phyloP scores from a whole-genome alignment of 2,888 invertebrate species.

The Caenorhabditis uteleia region DNA sequence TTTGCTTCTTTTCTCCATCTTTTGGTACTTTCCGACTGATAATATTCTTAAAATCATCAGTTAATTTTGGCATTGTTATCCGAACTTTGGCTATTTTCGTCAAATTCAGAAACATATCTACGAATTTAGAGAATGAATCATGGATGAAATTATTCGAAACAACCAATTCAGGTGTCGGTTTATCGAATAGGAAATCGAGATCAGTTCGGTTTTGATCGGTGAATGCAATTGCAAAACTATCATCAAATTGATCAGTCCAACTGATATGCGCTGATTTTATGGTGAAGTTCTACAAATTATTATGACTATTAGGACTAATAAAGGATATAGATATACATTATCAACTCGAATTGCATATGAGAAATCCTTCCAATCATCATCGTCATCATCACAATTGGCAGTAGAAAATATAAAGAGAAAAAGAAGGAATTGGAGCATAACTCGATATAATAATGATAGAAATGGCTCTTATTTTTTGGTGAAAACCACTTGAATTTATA shows the following conservation, averaged over 20 bases:
- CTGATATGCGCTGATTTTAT: slow-evolving; percentile 24
- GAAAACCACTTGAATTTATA: too few relatives aligned
- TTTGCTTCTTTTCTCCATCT: slow-evolving; percentile 10
- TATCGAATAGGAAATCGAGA: slow-evolving; percentile 11
- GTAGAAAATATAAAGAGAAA: not conserved
- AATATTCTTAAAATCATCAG: not conserved
- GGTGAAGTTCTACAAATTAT: slow-evolving; percentile 22
- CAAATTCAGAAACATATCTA: slow-evolving; percentile 20
- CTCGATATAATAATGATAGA: too few relatives aligned
- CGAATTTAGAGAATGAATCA: slow-evolving; percentile 17
- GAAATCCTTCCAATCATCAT: not conserved
- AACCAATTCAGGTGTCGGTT: not conserved
- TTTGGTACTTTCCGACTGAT: slow-evolving; percentile 20
- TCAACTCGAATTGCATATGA: not conserved
- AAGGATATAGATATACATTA: not conserved
- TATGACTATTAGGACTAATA: not conserved
- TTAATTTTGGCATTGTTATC: slow-evolving; percentile 4
- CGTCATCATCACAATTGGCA: not conserved
- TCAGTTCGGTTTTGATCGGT: slow-evolving; percentile 20
- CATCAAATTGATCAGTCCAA: slow-evolving; percentile 32
- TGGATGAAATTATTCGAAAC: not conserved
- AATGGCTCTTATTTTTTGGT: not conserved
- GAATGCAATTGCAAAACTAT: slow-evolving; percentile 22
- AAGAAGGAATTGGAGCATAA: not conserved
- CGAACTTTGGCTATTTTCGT: slow-evolving; percentile 17